Conservation (phyloP, 2,797 vertebrate species). For the Phrynocephalus forsythii region DNA sequence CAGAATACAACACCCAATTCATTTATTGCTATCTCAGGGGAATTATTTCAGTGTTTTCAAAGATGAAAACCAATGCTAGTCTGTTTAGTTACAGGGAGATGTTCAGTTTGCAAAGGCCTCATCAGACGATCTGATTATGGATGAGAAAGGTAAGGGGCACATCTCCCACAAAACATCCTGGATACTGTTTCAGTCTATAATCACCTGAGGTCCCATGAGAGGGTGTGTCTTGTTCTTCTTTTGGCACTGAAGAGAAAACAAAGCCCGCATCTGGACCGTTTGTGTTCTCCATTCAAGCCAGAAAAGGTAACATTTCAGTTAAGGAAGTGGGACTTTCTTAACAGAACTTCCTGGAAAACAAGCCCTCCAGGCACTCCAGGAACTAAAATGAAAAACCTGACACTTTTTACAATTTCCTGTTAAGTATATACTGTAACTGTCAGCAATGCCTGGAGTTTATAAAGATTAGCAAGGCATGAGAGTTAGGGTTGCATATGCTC, state of each 20-base stretch:
- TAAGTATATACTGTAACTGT: constrained; percentile 68
- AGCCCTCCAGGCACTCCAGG: constrained; percentile 39
- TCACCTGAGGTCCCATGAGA: neutral
- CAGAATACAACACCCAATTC: neutral
- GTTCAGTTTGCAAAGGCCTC: neutral
- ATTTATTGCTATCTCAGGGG: no score
- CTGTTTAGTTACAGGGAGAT: neutral
- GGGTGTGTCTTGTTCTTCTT: neutral
- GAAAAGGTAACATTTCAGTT: constrained; percentile 66
- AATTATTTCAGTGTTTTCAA: neutral
- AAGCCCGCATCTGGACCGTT: neutral
- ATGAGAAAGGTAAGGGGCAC: neutral
- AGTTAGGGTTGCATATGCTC: neutral
- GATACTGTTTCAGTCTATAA: neutral
- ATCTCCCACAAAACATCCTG: neutral
- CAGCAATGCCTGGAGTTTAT: constrained; percentile 67
- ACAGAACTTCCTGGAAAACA: constrained; percentile 63
- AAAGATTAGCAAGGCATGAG: constrained; percentile 43
- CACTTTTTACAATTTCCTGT: constrained; percentile 75
- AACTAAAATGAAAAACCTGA: constrained; percentile 75
- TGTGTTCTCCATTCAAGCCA: neutral
- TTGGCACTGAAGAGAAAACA: neutral
- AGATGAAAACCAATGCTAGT: neutral
- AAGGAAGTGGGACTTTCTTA: constrained; percentile 64
- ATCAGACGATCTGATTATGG: no score